Evolutionary conservation across 2,888 invertebrate genomes (phyloP).

Genomic region (Leptarthrus brevirostris): DNA sequence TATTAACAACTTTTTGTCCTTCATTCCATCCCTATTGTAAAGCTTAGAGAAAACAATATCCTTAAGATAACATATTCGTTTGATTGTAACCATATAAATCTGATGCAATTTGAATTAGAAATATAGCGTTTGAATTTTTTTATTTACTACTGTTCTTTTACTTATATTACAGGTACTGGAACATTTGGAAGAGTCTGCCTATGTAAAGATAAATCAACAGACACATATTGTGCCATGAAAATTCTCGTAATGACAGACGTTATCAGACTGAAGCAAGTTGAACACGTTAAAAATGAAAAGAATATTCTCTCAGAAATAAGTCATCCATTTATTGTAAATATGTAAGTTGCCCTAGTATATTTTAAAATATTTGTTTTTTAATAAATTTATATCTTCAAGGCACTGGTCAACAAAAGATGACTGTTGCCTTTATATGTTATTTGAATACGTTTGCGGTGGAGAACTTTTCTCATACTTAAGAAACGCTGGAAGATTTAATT

Average conservation of each 20-base stretch:
- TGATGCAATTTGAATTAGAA: no score
- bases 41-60: no score
- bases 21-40: no score
- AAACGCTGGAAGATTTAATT: constrained; percentile 89
- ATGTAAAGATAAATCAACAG: constrained; percentile 83
- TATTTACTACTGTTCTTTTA: no score
- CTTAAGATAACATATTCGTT: no score
- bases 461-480: constrained; percentile 96
- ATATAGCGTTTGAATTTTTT: no score
- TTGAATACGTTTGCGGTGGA: constrained; percentile 97
- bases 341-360: constrained; percentile 72
- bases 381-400: constrained; percentile 70
- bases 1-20: no score
- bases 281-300: constrained; percentile 98
- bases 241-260: constrained; percentile 93
- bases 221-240: constrained; percentile 92
- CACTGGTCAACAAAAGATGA: constrained; percentile 93
- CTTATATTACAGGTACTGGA: constrained; percentile 91
- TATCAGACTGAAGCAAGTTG: constrained; percentile 93
- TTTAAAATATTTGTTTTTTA: not conserved
- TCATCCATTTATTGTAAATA: constrained; percentile 96
- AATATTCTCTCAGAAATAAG: constrained; percentile 88
- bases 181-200: constrained; percentile 96
- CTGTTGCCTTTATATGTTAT: constrained; percentile 93
- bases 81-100: no score